phyloP scores from a whole-genome alignment of 2,888 invertebrate species.

The Diarsia brunnea region DNA sequence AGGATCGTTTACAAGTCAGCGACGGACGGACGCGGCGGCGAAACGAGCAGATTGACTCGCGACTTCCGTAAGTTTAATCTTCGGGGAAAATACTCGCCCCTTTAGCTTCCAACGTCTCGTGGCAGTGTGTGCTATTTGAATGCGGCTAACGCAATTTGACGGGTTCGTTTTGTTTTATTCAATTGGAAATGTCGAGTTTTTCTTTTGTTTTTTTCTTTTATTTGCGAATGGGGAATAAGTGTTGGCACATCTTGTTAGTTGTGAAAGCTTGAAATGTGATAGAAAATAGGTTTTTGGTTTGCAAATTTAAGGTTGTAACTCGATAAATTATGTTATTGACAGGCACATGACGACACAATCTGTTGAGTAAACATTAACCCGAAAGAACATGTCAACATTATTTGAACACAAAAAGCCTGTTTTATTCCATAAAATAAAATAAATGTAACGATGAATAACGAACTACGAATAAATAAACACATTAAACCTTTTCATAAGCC shows the following conservation, averaged over 20 bases:
- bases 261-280: conserved; percentile 9
- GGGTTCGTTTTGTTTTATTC: conserved; percentile 63
- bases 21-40: conserved; percentile 61
- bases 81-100: conserved; percentile 72
- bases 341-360: neutral
- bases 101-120: conserved; percentile 64
- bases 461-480: conserved; percentile 36
- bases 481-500: conserved; percentile 48
- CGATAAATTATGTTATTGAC: neutral
- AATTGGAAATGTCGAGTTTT: conserved; percentile 50
- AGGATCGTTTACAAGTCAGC: conserved; percentile 70
- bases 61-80: conserved; percentile 70
- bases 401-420: neutral
- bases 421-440: conserved; percentile 13
- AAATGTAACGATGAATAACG: conserved; percentile 27
- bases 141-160: conserved; percentile 61
- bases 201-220: conserved; percentile 59
- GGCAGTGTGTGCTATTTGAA: conserved; percentile 60
- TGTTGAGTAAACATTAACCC: neutral
- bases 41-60: conserved; percentile 77
- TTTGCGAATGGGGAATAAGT: conserved; percentile 44
- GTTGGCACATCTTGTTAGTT: conserved; percentile 31
- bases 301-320: neutral
- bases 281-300: neutral
- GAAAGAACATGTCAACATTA: neutral